Evolutionary conservation across 2,113 vertebrate species (phyloP).

Genomic region (Tiliqua scincoides): DNA sequence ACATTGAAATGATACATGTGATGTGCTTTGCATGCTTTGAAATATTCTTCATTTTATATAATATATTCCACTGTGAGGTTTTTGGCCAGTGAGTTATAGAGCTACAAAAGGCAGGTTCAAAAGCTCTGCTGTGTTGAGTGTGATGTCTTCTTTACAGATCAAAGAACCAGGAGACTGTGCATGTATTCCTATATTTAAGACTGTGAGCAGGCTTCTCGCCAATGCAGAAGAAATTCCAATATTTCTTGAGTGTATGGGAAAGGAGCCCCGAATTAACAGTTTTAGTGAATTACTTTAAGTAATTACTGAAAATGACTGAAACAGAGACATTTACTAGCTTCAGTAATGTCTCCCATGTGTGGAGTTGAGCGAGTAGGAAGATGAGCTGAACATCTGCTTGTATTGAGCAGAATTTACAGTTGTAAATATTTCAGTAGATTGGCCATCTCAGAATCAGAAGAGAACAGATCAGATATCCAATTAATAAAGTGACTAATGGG

Average conservation of each 20-base stretch:
- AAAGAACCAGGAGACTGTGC: neutral
- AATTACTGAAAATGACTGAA: too few relatives aligned
- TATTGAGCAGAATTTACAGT: neutral
- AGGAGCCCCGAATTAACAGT: too few relatives aligned
- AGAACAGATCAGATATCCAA: neutral
- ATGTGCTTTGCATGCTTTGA: too few relatives aligned
- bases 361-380: neutral
- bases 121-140: neutral
- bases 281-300: too few relatives aligned
- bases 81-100: neutral
- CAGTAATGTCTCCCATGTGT: neutral
- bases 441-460: neutral
- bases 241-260: too few relatives aligned
- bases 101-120: too few relatives aligned
- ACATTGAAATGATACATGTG: too few relatives aligned
- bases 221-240: neutral
- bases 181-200: too few relatives aligned
- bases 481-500: neutral
- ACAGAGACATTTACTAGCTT: too few relatives aligned
- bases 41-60: too few relatives aligned
- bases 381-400: neutral
- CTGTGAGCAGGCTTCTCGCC: neutral
- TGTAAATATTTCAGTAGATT: conserved; percentile 20
- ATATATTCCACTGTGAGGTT: neutral
- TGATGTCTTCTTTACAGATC: neutral